Conservation (phyloP, 2,113 vertebrate species). For the Callionymus lyra region DNA sequence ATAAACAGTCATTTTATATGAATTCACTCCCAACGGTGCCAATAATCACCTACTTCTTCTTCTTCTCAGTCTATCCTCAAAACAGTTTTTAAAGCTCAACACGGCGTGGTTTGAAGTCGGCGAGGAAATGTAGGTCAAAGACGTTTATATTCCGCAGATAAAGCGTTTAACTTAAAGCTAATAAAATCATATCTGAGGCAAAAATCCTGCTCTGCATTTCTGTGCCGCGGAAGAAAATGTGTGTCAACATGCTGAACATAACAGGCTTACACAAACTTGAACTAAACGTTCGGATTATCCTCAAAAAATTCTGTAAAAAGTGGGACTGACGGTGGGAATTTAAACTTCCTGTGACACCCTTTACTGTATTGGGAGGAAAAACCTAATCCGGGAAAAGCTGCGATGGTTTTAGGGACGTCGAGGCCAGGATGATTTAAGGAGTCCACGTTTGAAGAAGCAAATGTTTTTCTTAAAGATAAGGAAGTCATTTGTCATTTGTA, state of each 20-base stretch:
- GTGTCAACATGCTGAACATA: slow-evolving; percentile 2
- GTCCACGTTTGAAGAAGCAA: too few relatives aligned
- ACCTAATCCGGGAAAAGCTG: background rate
- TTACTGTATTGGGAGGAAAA: background rate
- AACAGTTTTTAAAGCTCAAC: background rate
- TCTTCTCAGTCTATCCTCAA: too few relatives aligned
- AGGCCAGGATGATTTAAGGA: too few relatives aligned
- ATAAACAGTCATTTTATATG: too few relatives aligned
- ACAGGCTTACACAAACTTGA: slow-evolving; percentile 10
- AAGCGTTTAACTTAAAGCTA: background rate
- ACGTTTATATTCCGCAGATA: background rate
- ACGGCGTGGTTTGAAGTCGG: background rate
- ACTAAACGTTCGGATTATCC: slow-evolving; percentile 12
- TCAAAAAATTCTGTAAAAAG: background rate
- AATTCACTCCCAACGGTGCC: too few relatives aligned
- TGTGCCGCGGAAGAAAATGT: background rate
- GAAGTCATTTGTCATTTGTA: too few relatives aligned
- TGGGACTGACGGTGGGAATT: slow-evolving; percentile 2
- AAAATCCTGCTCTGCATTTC: slow-evolving; percentile 1
- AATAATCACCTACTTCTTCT: too few relatives aligned
- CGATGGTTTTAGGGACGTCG: too few relatives aligned
- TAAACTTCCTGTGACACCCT: background rate
- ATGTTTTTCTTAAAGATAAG: too few relatives aligned
- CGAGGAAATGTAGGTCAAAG: background rate
- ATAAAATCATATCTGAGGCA: background rate